Conservation (phyloP, 2,797 vertebrate species). For the Chelon labrosus region DNA sequence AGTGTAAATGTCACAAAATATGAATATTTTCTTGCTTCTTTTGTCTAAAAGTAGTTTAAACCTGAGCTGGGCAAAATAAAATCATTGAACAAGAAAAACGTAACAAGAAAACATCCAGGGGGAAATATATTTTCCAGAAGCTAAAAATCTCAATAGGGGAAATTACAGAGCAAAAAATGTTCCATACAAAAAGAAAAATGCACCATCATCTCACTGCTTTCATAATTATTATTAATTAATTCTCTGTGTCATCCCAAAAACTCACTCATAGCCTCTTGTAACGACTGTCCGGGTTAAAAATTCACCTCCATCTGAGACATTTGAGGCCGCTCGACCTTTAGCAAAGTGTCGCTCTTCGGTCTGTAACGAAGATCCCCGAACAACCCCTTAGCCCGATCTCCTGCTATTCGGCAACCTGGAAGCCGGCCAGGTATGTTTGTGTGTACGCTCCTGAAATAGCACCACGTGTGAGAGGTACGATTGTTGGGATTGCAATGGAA, state of each 20-base stretch:
- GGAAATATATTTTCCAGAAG: background rate
- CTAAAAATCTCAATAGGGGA: slow-evolving; percentile 5
- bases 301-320: background rate
- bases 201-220: background rate
- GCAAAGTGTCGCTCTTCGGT: slow-evolving; percentile 6
- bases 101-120: background rate
- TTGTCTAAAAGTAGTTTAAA: no score
- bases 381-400: slow-evolving; percentile 41
- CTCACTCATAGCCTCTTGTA: background rate
- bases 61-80: background rate
- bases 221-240: background rate
- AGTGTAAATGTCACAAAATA: no score
- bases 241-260: background rate
- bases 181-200: background rate
- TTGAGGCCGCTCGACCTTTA: slow-evolving; percentile 38
- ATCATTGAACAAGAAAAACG: background rate
- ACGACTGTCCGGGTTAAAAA: background rate
- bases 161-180: slow-evolving; percentile 19
- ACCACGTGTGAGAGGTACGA: slow-evolving; percentile 46
- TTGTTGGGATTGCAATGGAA: slow-evolving; percentile 55
- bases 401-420: slow-evolving; percentile 77
- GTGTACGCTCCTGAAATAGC: slow-evolving; percentile 65
- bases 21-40: no score
- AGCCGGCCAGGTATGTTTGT: slow-evolving; percentile 73
- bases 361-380: slow-evolving; percentile 30